phyloP scores from a whole-genome alignment of 2,888 invertebrate species.

The Xylocampa areola region DNA sequence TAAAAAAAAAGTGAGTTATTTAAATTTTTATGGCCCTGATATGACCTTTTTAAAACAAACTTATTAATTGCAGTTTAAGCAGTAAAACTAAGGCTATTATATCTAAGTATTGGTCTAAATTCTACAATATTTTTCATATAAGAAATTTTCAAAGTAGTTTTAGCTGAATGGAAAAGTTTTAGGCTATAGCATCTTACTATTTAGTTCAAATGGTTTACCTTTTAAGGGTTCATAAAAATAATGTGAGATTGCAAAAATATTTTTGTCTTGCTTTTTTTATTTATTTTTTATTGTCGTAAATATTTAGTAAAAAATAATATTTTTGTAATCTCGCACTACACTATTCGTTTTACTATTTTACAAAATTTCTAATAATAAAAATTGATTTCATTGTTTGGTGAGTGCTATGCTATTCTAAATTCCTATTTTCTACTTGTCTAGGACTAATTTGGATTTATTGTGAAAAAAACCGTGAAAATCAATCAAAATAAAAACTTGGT shows the following conservation, averaged over 20 bases:
- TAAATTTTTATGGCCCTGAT: conserved; percentile 31
- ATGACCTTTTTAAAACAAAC: conserved; percentile 15
- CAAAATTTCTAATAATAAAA: conserved; percentile 21
- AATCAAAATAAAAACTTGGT: conserved; percentile 19
- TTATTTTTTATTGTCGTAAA: background rate
- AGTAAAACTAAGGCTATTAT: conserved; percentile 41
- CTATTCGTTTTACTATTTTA: conserved; percentile 21
- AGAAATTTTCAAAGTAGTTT: conserved; percentile 13
- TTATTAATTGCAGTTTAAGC: conserved; percentile 49
- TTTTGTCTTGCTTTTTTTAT: too few species aligned
- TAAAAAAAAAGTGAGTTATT: too few species aligned
- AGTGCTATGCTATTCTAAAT: conserved; percentile 52
- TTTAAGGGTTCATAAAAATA: conserved; percentile 28
- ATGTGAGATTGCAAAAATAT: conserved; percentile 44
- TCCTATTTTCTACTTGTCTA: conserved; percentile 55
- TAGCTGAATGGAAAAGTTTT: conserved; percentile 16
- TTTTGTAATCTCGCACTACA: conserved; percentile 42
- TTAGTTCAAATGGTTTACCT: conserved; percentile 15
- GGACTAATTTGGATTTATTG: conserved; percentile 48
- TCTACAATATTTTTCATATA: conserved; percentile 26
- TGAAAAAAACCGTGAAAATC: conserved; percentile 38
- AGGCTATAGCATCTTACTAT: conserved; percentile 24
- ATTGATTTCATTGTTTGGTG: conserved; percentile 19
- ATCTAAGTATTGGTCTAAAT: conserved; percentile 39
- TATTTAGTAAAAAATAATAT: background rate